Conservation (phyloP, 1,140 invertebrate genomes). For the Sycophaga agraensis region DNA sequence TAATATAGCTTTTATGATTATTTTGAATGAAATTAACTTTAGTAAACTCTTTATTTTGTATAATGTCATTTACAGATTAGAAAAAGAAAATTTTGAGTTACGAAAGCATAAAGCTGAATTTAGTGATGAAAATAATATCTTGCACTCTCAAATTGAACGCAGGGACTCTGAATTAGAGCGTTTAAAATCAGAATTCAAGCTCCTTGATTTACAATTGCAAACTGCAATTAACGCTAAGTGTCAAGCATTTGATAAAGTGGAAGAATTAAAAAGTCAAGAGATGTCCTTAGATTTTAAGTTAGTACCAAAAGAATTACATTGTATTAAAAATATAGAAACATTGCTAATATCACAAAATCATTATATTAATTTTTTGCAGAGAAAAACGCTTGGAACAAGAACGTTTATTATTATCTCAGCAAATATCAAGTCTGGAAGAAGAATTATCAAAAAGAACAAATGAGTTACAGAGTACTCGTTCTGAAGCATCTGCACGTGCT, state of each 20-base stretch:
- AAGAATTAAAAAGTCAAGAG: slow-evolving; percentile 79
- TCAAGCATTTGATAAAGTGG: slow-evolving; percentile 75
- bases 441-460: slow-evolving; percentile 74
- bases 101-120: slow-evolving; percentile 65
- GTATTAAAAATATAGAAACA: too few species aligned
- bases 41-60: neutral
- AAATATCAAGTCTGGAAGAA: slow-evolving; percentile 73
- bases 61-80: slow-evolving; percentile 44
- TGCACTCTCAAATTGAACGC: slow-evolving; percentile 69
- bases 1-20: slow-evolving; percentile 24
- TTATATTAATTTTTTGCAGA: slow-evolving; percentile 40
- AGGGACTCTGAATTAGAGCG: slow-evolving; percentile 71
- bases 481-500: slow-evolving; percentile 71
- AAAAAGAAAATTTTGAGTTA: slow-evolving; percentile 59
- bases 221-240: slow-evolving; percentile 75
- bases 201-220: slow-evolving; percentile 67
- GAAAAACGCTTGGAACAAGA: slow-evolving; percentile 84
- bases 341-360: too few species aligned
- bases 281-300: slow-evolving; percentile 73
- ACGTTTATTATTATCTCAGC: slow-evolving; percentile 69
- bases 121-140: slow-evolving; percentile 71
- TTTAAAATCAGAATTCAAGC: slow-evolving; percentile 65
- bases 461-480: slow-evolving; percentile 73
- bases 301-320: slow-evolving; percentile 25
- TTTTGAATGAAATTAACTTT: neutral